Conservation (phyloP, 2,888 invertebrate species). For the Rapana venosa region DNA sequence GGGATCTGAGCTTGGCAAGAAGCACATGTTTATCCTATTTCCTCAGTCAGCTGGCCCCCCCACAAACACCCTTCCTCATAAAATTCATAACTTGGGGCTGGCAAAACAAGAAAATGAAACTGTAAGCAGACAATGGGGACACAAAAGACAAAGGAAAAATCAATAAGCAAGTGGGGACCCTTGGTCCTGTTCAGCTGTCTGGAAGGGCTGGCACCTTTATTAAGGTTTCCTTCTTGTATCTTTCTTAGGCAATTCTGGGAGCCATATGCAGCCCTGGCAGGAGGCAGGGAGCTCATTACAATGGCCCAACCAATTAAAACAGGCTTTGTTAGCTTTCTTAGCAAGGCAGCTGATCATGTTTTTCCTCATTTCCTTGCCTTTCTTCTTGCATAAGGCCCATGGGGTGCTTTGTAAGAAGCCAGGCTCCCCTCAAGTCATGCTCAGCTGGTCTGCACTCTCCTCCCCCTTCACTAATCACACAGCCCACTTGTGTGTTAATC, state of each 20-base stretch:
- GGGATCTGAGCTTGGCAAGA: constrained; percentile 16
- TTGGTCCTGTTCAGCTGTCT: constrained; percentile 70
- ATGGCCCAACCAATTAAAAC: constrained; percentile 62
- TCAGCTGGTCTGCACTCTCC: constrained; percentile 48
- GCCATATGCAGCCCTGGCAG: constrained; percentile 62
- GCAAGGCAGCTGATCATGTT: constrained; percentile 58
- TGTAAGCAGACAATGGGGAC: constrained; percentile 70
- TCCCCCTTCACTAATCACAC: constrained; percentile 46
- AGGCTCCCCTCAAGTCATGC: constrained; percentile 45
- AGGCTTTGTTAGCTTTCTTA: constrained; percentile 60
- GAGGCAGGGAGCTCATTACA: constrained; percentile 54
- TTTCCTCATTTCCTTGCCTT: constrained; percentile 50
- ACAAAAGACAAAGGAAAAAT: constrained; percentile 75
- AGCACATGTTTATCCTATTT: constrained; percentile 53
- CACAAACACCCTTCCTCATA: constrained; percentile 53
- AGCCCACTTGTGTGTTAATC: constrained; percentile 44
- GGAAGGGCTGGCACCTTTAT: constrained; percentile 59
- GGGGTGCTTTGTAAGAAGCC: constrained; percentile 48
- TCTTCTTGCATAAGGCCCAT: constrained; percentile 51
- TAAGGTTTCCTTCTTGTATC: constrained; percentile 55
- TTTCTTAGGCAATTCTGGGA: constrained; percentile 57
- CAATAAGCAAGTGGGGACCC: constrained; percentile 63
- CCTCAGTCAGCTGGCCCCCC: constrained; percentile 54
- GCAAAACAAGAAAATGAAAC: constrained; percentile 69
- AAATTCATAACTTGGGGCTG: constrained; percentile 64